Percentiles rank a stretch among this genome's conserved stretches.
Conservation (phyloP, 2,888 invertebrate species). For the Dendrolimus houi region DNA sequence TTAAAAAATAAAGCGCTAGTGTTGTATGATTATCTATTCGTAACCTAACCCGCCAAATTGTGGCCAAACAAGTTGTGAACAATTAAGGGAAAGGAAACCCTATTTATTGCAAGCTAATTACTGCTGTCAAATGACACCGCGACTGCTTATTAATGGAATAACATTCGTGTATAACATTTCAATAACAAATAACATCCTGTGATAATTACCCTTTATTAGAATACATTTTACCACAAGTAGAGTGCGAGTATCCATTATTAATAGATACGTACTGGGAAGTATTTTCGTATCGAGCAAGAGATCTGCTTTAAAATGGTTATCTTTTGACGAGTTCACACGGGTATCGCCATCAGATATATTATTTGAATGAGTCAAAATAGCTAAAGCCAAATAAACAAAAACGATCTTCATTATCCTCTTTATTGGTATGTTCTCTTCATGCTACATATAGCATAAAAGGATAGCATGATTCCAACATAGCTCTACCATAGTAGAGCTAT, state of each 20-base stretch:
- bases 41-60: conserved; percentile 2
- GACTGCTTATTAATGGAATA: background rate
- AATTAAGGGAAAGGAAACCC: background rate
- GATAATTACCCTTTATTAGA: conserved; percentile 35
- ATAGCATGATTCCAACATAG: too few species aligned
- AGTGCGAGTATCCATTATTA: background rate
- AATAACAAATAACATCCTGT: conserved; percentile 27
- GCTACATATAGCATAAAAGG: too few species aligned
- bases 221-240: background rate
- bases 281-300: background rate
- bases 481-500: too few species aligned
- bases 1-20: too few species aligned
- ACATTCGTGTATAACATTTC: conserved; percentile 9
- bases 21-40: background rate
- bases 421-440: too few species aligned
- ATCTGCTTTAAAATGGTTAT: background rate
- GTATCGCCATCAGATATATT: background rate
- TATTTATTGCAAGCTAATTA: background rate
- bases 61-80: conserved; percentile 1
- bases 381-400: conserved; percentile 65
- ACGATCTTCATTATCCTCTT: conserved; percentile 25
- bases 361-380: conserved; percentile 12
- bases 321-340: background rate
- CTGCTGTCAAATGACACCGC: background rate
- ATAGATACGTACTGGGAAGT: background rate